phyloP scores from a whole-genome alignment of 2,797 vertebrate genomes.

The Bovichtus diacanthus region DNA sequence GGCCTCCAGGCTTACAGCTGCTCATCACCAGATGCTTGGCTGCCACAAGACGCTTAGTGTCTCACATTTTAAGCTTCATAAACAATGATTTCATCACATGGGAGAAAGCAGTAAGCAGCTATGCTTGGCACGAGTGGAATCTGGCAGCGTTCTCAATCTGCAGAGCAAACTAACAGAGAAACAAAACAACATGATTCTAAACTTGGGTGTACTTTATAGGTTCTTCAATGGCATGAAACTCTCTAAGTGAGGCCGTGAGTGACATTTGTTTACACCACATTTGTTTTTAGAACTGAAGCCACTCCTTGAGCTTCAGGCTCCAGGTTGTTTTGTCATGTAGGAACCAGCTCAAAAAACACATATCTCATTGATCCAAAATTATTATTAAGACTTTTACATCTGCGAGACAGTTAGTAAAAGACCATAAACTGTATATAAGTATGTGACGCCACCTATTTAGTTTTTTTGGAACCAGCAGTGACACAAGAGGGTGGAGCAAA shows the following conservation, averaged over 20 bases:
- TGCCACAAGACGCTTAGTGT: not conserved
- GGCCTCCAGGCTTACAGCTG: constrained; percentile 37
- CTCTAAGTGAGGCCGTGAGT: not conserved
- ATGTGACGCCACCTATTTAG: no score
- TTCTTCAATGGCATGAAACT: constrained; percentile 8
- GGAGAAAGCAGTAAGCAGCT: constrained; percentile 17
- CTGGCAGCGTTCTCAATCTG: constrained; percentile 13
- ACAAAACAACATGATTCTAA: not conserved
- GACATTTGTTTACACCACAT: not conserved
- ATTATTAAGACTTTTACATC: no score
- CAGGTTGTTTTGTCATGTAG: not conserved
- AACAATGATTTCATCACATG: constrained; percentile 42
- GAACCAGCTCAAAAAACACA: not conserved
- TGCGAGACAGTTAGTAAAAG: no score
- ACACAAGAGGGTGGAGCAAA: no score
- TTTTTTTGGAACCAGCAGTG: no score
- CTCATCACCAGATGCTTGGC: constrained; percentile 16
- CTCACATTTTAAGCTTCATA: constrained; percentile 8
- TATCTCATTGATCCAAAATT: not conserved
- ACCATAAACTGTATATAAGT: no score
- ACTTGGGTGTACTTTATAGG: constrained; percentile 1
- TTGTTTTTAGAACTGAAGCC: not conserved
- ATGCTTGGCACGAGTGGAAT: constrained; percentile 20
- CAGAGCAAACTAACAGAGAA: not conserved
- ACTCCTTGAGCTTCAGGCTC: not conserved